phyloP scores from a whole-genome alignment of 1,140 invertebrate species.

The Pomacea maculata region DNA sequence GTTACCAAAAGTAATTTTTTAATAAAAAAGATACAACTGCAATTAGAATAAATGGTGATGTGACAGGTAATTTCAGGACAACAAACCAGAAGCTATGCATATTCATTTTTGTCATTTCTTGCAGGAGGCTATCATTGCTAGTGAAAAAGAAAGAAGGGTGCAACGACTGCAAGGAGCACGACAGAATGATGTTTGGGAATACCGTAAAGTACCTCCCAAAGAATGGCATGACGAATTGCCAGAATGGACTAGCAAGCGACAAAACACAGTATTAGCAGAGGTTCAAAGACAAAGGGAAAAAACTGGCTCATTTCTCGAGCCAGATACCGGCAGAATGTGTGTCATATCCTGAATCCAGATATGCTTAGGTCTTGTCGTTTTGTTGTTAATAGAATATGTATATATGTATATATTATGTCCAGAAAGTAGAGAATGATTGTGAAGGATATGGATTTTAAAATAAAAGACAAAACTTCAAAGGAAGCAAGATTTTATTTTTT shows the following conservation, averaged over 20 bases:
- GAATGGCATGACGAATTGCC: constrained; percentile 84
- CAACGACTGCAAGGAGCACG: constrained; percentile 74
- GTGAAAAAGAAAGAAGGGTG: constrained; percentile 74
- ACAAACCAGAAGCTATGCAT: background rate
- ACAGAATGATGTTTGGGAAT: constrained; percentile 81
- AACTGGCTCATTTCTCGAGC: constrained; percentile 1
- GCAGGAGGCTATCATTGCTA: constrained; percentile 76
- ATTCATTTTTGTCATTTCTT: constrained; percentile 37
- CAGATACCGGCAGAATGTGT: background rate
- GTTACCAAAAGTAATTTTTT: background rate
- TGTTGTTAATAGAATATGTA: too few species aligned
- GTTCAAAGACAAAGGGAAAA: constrained; percentile 1
- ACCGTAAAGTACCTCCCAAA: constrained; percentile 76
- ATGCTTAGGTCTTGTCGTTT: background rate
- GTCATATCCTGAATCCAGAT: constrained; percentile 8
- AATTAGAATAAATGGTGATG: background rate
- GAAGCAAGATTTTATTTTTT: too few species aligned
- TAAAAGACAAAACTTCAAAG: too few species aligned
- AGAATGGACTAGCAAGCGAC: constrained; percentile 68
- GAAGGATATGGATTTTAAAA: too few species aligned
- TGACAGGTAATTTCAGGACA: background rate
- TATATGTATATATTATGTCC: too few species aligned
- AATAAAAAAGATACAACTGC: background rate
- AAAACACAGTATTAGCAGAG: background rate
- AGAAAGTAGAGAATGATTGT: too few species aligned